Base-by-base conservation (phyloP, 1,140 invertebrate species). In the Drosophila sulfurigaster region DNA sequence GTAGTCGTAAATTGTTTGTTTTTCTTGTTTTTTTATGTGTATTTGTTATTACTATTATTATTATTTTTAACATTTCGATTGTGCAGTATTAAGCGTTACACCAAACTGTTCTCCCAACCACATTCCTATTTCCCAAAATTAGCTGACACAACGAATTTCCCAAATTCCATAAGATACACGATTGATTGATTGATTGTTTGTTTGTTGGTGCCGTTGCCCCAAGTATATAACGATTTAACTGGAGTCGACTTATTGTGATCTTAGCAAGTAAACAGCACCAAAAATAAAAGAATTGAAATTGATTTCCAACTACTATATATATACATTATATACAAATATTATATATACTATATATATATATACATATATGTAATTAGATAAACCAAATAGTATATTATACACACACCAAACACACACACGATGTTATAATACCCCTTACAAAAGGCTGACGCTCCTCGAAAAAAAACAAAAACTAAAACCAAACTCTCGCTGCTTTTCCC, bases 11-110 rank as follows among this genome's bases (percentile, higher is more conserved):
- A 43, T 32, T 32, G 46, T 69, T 62, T 13, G 28, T 45, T 7
- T 35, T 56, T 35, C 10, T 38, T 38, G 35, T 38, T 38, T 38
- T 7, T 64, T 64, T 30, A 35, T 56, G 49, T 54, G 41, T 56
- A n/a, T 25, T 25, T 70, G 45, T 60, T 56, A 54, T 71, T 71
- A 48, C 67, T 48, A 16, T 35, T 46, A 30, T 38, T 52, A 32
- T 52, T 58, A 58, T 38, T 59, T 60, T 25, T 25, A 25, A 52
- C 56, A 30, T 65, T 66, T 69, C 16, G 16, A 74, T 49, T 71
- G 51, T 41, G 62, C 85, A 87, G 83, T 87, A 87, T 87, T 87
- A 87, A 88, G 83, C 83, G 75, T 89, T 89, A 79, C 67, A 89
- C 83, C 82, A 88, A 57, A 85, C 78, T 78, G 59, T 74, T 51